phyloP scores from a whole-genome alignment of 2,888 invertebrate species.

The Tetheella fluctuosa region DNA sequence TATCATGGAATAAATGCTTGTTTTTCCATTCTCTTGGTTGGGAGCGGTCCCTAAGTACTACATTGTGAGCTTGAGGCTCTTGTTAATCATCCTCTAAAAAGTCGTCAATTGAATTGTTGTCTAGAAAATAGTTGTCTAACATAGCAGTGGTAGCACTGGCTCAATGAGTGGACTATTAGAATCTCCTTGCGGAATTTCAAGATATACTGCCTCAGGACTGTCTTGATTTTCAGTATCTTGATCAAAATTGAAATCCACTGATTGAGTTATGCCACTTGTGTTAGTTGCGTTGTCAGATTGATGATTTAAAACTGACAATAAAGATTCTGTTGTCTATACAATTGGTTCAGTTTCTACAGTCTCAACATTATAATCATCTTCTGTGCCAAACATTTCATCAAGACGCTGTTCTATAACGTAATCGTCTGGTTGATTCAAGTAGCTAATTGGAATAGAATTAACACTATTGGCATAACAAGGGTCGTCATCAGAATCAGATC shows the following conservation, averaged over 20 bases:
- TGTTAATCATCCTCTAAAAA: constrained; percentile 19
- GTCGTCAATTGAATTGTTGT: too few relatives aligned
- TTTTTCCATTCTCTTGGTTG: constrained; percentile 29
- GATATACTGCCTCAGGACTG: too few relatives aligned
- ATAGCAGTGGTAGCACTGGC: too few relatives aligned
- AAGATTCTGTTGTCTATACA: constrained; percentile 14
- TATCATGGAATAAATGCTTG: constrained; percentile 19
- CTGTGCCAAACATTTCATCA: constrained; percentile 22
- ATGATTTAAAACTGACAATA: neutral
- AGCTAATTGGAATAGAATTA: constrained; percentile 20
- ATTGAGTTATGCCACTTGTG: too few relatives aligned
- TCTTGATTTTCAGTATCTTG: too few relatives aligned
- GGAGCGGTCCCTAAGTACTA: constrained; percentile 23
- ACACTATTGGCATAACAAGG: constrained; percentile 19
- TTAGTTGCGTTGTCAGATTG: too few relatives aligned
- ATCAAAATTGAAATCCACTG: neutral
- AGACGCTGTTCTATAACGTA: constrained; percentile 22
- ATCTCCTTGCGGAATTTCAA: too few relatives aligned
- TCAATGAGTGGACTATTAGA: too few relatives aligned
- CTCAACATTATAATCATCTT: constrained; percentile 19
- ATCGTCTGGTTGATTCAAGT: constrained; percentile 22
- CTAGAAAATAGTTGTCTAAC: neutral
- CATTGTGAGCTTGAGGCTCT: constrained; percentile 21
- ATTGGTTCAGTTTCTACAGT: constrained; percentile 18
- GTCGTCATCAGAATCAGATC: constrained; percentile 9